These are phyloP conservation scores for Helleia helle DNA, from an alignment of 2,888 invertebrate species.

Conservation along the genomic window DNA sequence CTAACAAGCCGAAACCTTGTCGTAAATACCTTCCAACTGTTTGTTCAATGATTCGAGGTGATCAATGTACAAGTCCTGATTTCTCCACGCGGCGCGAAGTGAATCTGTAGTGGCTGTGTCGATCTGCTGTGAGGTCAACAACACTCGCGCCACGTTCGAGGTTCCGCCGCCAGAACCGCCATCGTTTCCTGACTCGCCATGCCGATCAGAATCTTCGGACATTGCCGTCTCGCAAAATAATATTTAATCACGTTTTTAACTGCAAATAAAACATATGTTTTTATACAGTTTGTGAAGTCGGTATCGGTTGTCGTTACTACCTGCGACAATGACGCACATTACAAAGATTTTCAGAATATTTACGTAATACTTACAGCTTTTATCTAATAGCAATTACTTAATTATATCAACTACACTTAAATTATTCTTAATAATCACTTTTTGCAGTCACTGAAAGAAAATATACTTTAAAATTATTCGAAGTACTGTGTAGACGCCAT, in stretches of 20 bases:
- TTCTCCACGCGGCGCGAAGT: conserved; percentile 80
- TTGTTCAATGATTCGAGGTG: conserved; percentile 82
- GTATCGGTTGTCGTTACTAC: conserved; percentile 51
- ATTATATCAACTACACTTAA: conserved; percentile 9
- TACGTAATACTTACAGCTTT: conserved; percentile 37
- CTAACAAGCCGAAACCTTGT: conserved; percentile 65
- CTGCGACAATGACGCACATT: conserved; percentile 36
- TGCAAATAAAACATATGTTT: conserved; percentile 58
- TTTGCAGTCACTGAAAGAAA: conserved; percentile 25
- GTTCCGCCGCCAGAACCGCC: conserved; percentile 63
- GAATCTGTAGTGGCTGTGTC: conserved; percentile 77
- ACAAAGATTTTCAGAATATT: conserved; percentile 18
- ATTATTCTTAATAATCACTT: conserved; percentile 19
- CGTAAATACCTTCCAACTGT: conserved; percentile 85
- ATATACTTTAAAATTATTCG: conserved; percentile 37
- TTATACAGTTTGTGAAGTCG: conserved; percentile 37
- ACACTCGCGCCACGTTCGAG: conserved; percentile 71
- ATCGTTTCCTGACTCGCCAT: conserved; percentile 59
- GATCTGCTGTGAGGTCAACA: conserved; percentile 78
- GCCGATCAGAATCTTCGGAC: conserved; percentile 68
- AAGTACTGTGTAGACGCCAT: conserved; percentile 47
- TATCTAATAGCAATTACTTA: conserved; percentile 20
- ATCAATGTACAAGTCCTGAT: conserved; percentile 84
- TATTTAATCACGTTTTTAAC: conserved; percentile 55
- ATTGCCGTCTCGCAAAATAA: conserved; percentile 63